Percentiles rank a stretch among this genome's conserved stretches.
These are phyloP conservation scores for Syngnathus floridae DNA, from an alignment of 2,113 vertebrate species.

Conservation along the genomic window DNA sequence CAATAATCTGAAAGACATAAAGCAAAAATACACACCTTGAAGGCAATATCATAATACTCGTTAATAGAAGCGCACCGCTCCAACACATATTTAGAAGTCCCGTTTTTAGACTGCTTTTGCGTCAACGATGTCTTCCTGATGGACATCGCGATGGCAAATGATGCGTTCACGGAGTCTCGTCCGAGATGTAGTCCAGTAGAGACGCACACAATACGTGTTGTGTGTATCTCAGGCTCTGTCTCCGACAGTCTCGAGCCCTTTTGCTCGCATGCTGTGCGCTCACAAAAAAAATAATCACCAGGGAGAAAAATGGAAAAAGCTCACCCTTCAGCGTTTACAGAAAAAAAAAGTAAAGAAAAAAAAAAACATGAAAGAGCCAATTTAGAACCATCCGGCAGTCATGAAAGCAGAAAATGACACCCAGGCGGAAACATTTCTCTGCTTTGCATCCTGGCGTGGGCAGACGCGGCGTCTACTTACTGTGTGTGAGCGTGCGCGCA, in stretches of 20 bases:
- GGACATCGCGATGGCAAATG: constrained; percentile 60
- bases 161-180: constrained; percentile 10
- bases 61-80: constrained; percentile 74
- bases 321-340: constrained; percentile 9
- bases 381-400: constrained; percentile 14
- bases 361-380: constrained; percentile 3
- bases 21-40: constrained; percentile 70
- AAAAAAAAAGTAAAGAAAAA: neutral
- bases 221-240: constrained; percentile 45
- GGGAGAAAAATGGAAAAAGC: neutral
- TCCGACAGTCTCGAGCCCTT: constrained; percentile 39
- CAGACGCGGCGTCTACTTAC: constrained; percentile 26
- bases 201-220: constrained; percentile 22
- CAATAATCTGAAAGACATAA: constrained; percentile 3
- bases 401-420: constrained; percentile 20
- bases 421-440: constrained; percentile 53
- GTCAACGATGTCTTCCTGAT: constrained; percentile 58
- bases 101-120: constrained; percentile 67
- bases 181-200: constrained; percentile 44
- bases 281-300: constrained; percentile 17
- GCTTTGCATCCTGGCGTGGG: constrained; percentile 52
- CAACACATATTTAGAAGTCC: constrained; percentile 70
- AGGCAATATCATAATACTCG: constrained; percentile 74
- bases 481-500: neutral
- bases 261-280: constrained; percentile 45